phyloP scores from a whole-genome alignment of 2,113 vertebrate genomes.

The Cephalopterus ornatus region DNA sequence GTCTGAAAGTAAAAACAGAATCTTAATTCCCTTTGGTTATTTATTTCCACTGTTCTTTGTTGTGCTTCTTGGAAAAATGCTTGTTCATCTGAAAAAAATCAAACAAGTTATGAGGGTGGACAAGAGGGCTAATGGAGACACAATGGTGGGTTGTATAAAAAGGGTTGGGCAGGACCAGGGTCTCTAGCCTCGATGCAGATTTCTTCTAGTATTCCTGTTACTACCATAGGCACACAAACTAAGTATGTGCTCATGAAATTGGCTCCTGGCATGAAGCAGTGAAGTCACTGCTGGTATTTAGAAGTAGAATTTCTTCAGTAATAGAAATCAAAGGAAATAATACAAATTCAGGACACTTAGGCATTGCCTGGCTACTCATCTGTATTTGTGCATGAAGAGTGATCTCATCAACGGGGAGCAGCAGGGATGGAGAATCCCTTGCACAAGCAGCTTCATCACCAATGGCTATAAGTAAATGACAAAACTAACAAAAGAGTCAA shows the following conservation, averaged over 20 bases:
- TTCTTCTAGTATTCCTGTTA: neutral
- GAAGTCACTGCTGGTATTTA: neutral
- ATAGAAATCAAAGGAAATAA: neutral
- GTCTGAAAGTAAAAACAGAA: neutral
- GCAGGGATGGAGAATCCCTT: neutral
- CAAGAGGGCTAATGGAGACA: neutral
- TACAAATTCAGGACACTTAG: neutral
- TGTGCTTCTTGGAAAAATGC: neutral
- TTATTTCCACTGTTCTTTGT: neutral
- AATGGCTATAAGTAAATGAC: neutral
- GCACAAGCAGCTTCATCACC: neutral
- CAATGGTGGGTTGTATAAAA: neutral
- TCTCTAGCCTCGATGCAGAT: neutral
- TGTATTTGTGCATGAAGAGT: neutral
- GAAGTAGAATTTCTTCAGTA: neutral
- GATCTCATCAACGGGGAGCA: neutral
- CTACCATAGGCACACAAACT: neutral
- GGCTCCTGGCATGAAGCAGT: neutral
- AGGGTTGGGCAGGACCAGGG: neutral
- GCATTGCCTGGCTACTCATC: neutral
- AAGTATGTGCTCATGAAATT: neutral
- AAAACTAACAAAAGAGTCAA: neutral
- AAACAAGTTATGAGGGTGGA: neutral
- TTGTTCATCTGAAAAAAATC: neutral
- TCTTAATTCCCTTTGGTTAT: neutral